Evolutionary conservation across 2,797 vertebrate genomes (phyloP).

Genomic region (Diglossa cyanea): DNA sequence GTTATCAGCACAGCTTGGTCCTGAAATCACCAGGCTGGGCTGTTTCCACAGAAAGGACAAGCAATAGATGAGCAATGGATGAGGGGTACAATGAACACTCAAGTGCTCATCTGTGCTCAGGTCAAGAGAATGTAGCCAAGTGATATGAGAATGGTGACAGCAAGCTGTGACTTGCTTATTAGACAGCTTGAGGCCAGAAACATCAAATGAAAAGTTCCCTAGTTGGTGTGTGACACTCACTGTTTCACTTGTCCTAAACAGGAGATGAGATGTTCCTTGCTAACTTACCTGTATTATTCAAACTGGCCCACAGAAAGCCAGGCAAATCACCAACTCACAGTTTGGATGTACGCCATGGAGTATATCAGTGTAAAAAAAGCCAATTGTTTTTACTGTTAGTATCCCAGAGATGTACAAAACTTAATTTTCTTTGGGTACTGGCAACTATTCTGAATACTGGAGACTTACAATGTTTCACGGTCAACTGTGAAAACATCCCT

Average conservation of each 20-base stretch:
- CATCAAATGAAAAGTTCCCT: neutral
- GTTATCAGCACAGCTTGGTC: neutral
- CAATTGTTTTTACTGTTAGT: neutral
- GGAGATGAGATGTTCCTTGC: neutral
- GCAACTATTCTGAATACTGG: neutral
- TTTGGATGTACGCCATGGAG: neutral
- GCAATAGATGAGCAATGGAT: neutral
- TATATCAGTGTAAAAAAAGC: neutral
- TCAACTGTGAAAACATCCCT: neutral
- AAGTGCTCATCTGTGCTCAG: neutral
- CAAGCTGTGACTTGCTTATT: neutral
- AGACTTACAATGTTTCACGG: neutral
- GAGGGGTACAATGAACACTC: neutral
- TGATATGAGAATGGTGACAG: neutral
- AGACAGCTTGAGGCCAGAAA: neutral
- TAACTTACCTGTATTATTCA: neutral
- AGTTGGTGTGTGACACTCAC: neutral
- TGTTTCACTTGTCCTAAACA: neutral
- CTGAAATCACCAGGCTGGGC: neutral
- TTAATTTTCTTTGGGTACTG: neutral
- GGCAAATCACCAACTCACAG: neutral
- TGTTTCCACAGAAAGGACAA: neutral
- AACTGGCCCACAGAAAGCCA: neutral
- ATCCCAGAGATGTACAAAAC: neutral
- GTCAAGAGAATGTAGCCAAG: neutral